phyloP scores from a whole-genome alignment of 2,797 vertebrate species.

The Holocentrus rufus region DNA sequence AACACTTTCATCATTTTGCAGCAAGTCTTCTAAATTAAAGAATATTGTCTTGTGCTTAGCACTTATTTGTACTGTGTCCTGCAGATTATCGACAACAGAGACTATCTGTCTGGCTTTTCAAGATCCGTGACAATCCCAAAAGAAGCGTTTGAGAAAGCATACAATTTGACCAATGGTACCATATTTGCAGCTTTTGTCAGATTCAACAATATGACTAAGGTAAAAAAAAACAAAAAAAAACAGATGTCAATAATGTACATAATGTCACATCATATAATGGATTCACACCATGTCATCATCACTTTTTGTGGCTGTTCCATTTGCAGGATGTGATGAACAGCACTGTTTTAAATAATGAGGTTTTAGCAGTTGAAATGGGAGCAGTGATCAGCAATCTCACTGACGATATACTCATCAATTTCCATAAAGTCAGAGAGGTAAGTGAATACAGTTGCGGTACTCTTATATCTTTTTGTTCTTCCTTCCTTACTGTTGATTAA shows the following conservation, averaged over 20 bases:
- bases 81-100: constrained; percentile 54
- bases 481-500: background rate
- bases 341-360: constrained; percentile 60
- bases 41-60: too few species aligned
- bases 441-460: constrained; percentile 17
- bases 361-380: constrained; percentile 78
- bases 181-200: constrained; percentile 60
- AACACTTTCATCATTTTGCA: too few species aligned
- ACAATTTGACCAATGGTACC: accelerated
- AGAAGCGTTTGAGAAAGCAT: constrained; percentile 61
- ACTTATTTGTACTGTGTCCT: constrained; percentile 24
- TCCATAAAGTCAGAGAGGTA: constrained; percentile 44
- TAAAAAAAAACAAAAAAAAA: constrained; percentile 39
- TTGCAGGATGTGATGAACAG: constrained; percentile 69
- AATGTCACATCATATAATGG: background rate
- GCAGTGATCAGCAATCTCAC: constrained; percentile 51
- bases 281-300: background rate
- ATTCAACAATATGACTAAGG: constrained; percentile 65
- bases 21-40: too few species aligned
- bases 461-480: too few species aligned
- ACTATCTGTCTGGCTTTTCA: accelerated
- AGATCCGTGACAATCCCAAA: constrained; percentile 56
- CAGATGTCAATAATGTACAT: too few species aligned
- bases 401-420: constrained; percentile 56
- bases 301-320: background rate